Evolutionary conservation across 2,113 vertebrate species (phyloP).

Genomic region (Oreochromis spilurus): DNA sequence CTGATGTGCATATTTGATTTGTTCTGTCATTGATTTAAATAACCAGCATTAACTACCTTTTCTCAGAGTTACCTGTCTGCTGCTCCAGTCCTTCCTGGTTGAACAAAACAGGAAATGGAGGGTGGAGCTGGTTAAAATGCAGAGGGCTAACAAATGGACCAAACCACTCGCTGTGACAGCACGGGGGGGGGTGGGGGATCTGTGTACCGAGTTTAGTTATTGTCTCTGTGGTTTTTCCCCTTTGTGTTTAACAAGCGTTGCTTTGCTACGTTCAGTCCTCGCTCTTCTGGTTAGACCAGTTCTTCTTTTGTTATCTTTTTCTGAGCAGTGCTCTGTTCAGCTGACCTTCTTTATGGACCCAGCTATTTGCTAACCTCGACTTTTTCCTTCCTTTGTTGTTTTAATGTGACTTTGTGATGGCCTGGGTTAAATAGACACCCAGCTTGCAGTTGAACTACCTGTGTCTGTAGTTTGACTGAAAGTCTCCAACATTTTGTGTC

Average conservation of each 20-base stretch:
- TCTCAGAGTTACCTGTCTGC: background rate
- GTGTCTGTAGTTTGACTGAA: background rate
- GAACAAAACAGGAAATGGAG: background rate
- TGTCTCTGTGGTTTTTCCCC: background rate
- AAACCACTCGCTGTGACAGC: background rate
- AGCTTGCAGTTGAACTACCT: accelerated
- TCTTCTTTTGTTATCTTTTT: background rate
- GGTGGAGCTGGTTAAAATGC: background rate
- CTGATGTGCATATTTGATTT: background rate
- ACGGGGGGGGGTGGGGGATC: background rate
- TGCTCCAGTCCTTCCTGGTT: background rate
- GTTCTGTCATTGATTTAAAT: background rate
- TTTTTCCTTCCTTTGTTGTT: background rate
- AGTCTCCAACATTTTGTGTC: background rate
- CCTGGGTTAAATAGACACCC: background rate
- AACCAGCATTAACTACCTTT: background rate
- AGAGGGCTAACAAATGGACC: background rate
- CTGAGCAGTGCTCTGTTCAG: background rate
- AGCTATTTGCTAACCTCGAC: background rate
- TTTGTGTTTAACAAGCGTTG: background rate
- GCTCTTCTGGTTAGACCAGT: background rate
- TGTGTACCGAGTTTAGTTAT: background rate
- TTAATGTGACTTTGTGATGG: background rate
- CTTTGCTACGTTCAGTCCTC: background rate
- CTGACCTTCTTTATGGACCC: background rate